Evolutionary conservation across 2,113 vertebrate genomes (phyloP).

Genomic region (Urocolius indicus): DNA sequence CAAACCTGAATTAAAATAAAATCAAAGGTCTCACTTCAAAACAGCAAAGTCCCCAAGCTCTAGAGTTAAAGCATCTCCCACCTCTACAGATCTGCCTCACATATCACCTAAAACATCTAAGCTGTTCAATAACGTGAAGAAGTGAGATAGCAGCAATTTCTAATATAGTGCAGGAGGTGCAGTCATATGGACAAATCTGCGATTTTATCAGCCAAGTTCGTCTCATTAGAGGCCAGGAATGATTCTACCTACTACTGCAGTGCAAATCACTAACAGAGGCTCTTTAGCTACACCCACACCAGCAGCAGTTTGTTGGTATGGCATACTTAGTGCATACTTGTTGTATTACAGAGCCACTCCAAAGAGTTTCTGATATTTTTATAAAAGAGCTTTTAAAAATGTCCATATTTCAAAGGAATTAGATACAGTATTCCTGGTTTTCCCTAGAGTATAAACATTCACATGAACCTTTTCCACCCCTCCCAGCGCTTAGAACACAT

Average conservation of each 20-base stretch:
- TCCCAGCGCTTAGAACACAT: background rate
- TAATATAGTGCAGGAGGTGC: background rate
- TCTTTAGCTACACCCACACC: background rate
- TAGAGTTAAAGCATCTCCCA: background rate
- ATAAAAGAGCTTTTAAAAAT: background rate
- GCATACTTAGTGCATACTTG: fast-evolving
- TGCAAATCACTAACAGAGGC: fast-evolving
- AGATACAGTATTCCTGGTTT: background rate
- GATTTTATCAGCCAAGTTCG: background rate
- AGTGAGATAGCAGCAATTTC: background rate
- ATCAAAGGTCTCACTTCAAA: background rate
- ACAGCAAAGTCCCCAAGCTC: background rate
- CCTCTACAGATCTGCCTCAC: background rate
- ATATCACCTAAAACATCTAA: background rate
- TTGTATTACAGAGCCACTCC: background rate
- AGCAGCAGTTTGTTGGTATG: background rate
- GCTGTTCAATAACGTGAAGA: fast-evolving
- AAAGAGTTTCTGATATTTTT: background rate
- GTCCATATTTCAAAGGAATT: background rate
- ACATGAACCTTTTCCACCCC: background rate
- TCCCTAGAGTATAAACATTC: background rate
- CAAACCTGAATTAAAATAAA: background rate
- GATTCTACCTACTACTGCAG: background rate
- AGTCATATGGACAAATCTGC: background rate
- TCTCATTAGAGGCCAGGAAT: background rate